Base-by-base conservation (phyloP, 1,140 invertebrate species). In the Drosophila takahashii region DNA sequence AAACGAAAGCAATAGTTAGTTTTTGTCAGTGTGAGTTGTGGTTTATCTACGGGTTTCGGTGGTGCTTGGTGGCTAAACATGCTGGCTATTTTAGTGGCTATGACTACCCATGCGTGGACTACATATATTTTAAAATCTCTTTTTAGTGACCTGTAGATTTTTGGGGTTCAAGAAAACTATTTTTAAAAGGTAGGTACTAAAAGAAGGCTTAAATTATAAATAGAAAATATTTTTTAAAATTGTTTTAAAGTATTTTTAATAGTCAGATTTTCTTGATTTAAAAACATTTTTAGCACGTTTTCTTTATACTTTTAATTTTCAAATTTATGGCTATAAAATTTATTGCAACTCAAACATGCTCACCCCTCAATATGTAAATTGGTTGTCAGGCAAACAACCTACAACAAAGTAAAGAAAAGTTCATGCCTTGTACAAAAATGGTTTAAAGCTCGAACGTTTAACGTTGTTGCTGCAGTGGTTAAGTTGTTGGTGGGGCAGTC, bases 351-450 rank as follows among this genome's bases (percentile, higher is more conserved):
- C 29, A 16, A n/a, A 22, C 11, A 26, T 32, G 60, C 18, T 7
- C 16, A 18, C 18, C 26, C 18, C 42, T 13, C 26, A 32, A 22
- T 52, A 84, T 84, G 67, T 72, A 81, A 89, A 81, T 89, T 65
- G 76, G 69, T 87, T 83, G 66, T 47, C 37, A 73, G 67, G 76
- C 79, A 78, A 73, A 66, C 53, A 77, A 81, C 51, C 37, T 44
- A 45, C 59, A 60, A 52, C 29, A 61, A 57, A 18, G 34, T 42
- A 18, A 51, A 50, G 50, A 57, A 61, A 53, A 52, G 10, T 54
- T 26, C 53, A 61, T 39, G 50, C 36, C 56, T 27, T 47, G 39
- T 5, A 42, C 53, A 36, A 47, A 53, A 60, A 8, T 34, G 18
- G 41, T 48, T 57, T 37, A 45, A 44, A 44, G 65, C 62, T 39